Evolutionary conservation across 2,888 invertebrate species (phyloP), one percentile per base, ranked within the genome.

Genomic region (Trypoxylon attenuatum): DNA sequence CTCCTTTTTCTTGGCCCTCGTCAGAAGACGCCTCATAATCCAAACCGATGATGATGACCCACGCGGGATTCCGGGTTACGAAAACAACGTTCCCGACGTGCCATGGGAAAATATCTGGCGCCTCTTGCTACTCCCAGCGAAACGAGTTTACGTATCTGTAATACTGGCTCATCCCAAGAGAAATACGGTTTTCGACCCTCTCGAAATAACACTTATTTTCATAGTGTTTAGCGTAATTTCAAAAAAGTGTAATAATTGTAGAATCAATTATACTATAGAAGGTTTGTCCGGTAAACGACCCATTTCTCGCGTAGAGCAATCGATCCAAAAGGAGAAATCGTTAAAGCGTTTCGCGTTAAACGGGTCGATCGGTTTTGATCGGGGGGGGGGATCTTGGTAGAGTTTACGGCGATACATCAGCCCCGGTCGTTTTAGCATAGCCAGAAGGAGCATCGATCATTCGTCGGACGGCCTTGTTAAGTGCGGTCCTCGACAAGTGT

Each of bases 41-140:
- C 50, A 56, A 71, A 71, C 67, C 64, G 69, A 70, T 73, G 66
- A 10, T 25, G 33, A 33, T 8, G 16, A 13, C 69, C 65, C 66
- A 67, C 62, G 62, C 63, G 65, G 58, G 70, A 68, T 66, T 73
- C 66, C 68, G 70, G 63, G 68, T 63, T 68, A 66, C 63, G 73
- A 74, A 74, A 74, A 74, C 70, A 74, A 56, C 54, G 46, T 15
- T 38, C 25, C 38, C 29, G 22, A 10, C 33, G n/a, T 21, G 41
- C n/a, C 19, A 69, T 61, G 64, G 61, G 71, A 69, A 73, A 71
- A 71, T 65, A 71, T 63, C 53, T 68, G 56, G 66, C 54, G 51
- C 45, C 10, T 16, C 43, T 10, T 5, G 16, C 42, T 8, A 22
- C 43, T 19, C 8, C 3, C 5, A 19, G 42, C 45, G 41, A 49